Base-by-base conservation (phyloP, 2,113 vertebrate species). In the Kryptolebias marmoratus region DNA sequence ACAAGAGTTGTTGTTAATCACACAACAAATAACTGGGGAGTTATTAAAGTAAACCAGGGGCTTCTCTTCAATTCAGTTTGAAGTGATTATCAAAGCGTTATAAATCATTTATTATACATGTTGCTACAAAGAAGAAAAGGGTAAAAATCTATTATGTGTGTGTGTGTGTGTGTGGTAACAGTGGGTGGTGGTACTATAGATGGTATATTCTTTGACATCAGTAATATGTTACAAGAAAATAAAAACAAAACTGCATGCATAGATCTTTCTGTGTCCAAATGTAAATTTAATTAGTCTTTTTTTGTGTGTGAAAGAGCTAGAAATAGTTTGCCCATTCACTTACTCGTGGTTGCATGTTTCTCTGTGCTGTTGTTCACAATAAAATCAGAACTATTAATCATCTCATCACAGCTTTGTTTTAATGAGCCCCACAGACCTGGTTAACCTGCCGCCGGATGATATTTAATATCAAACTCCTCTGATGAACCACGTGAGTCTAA, bases 351-450 rank as follows among this genome's bases (percentile, higher is more conserved):
- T 50, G 22, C 64, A 44, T 69, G 64, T 69, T 74, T 86, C 36
- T 71, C n/a, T 67, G 42, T 59, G 64, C 60, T 69, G 62, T 74
- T 81, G 31, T 72, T 85, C 83, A 87, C 84, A 81, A 87, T 36
- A 76, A 18, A 68, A 10, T 1, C 5, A 10, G 63, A 73, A 52
- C 57, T 62, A n/a, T 22, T 86, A 79, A 85, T 89, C 69, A 83
- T 85, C 86, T 88, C 77, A 78, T 85, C 81, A 81, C 60, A 5
- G 50, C 64, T 75, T 71, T 12, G 32, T 52, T 84, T 89, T 86
- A 90, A 91, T 87, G 83, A 89, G 83, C 42, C 62, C 69, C 47
- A n/a, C 50, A 90, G 64, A 83, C 60, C 80, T 69, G 44, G 42
- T 87, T 83, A 71, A 73, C 71, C 59, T 87, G 88, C 79, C 83